A percentile compares a stretch with the other conserved stretches of the same genome.
Evolutionary conservation across 1,140 invertebrate species (phyloP).

Genomic region (Hyles vespertilio): DNA sequence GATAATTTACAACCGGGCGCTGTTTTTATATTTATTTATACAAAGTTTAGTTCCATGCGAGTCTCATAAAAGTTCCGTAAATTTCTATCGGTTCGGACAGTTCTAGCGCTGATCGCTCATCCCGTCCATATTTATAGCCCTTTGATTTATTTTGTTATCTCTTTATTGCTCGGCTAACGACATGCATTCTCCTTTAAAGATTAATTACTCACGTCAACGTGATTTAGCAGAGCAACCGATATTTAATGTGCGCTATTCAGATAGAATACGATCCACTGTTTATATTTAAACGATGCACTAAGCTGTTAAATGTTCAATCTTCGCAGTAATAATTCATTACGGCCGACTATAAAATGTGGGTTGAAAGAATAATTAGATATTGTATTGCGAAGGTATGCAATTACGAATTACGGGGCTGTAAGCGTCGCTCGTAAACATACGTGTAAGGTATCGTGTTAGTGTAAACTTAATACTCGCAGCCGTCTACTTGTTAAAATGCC

Average conservation of each 20-base stretch:
- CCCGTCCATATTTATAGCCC: conserved; percentile 60
- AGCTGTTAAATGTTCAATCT: conserved; percentile 52
- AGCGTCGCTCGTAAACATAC: conserved; percentile 3
- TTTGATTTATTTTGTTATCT: conserved; percentile 75
- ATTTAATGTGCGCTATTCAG: conserved; percentile 71
- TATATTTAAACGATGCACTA: conserved; percentile 57
- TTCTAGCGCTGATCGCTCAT: conserved; percentile 66
- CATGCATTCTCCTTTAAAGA: conserved; percentile 67
- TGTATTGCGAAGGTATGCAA: conserved; percentile 16
- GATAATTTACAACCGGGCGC: conserved; percentile 56
- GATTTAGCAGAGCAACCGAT: conserved; percentile 72
- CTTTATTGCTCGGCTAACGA: conserved; percentile 71
- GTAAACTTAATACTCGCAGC: conserved; percentile 8
- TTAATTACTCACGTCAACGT: conserved; percentile 69
- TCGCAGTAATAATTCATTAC: conserved; percentile 34
- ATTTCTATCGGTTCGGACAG: conserved; percentile 55
- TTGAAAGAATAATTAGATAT: conserved; percentile 24
- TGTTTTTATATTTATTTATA: conserved; percentile 69
- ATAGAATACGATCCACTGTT: conserved; percentile 57
- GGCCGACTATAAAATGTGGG: conserved; percentile 13
- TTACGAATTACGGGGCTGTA: conserved; percentile 12
- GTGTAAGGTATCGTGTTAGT: conserved; percentile 8
- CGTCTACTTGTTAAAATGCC: conserved; percentile 20
- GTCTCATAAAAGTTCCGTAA: conserved; percentile 66
- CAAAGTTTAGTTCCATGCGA: conserved; percentile 46